Conservation (phyloP, 1,140 invertebrate species). For the Caerostris darwini region DNA sequence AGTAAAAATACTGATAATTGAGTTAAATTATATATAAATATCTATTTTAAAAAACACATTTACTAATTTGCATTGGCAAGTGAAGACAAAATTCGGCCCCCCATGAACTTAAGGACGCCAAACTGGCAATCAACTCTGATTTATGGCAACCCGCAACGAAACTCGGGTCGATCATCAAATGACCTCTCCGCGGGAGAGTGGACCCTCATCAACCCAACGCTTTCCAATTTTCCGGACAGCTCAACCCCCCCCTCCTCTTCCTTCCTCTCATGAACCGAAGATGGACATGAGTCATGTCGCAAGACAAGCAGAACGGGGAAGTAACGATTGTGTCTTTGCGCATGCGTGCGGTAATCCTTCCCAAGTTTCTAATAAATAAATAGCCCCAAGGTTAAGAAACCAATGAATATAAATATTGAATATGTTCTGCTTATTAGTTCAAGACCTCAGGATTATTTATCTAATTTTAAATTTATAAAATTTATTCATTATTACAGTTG, state of each 20-base stretch:
- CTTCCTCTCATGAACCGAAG: not conserved
- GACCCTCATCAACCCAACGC: slow-evolving; percentile 52
- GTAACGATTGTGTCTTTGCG: not conserved
- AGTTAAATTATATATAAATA: no score
- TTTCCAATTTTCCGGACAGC: slow-evolving; percentile 65
- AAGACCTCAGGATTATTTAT: no score
- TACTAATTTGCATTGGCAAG: no score
- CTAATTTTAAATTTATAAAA: no score
- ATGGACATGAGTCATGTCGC: slow-evolving; percentile 25
- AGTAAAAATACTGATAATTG: no score
- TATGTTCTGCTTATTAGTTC: no score
- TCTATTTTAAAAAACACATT: no score
- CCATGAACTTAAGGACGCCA: not conserved
- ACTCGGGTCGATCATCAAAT: slow-evolving; percentile 55
- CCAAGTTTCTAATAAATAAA: no score
- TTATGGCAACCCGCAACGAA: slow-evolving; percentile 22
- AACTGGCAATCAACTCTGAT: not conserved
- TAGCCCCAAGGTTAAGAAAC: no score
- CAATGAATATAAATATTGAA: no score
- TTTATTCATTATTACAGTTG: no score
- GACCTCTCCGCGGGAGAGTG: slow-evolving; percentile 43
- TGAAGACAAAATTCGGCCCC: no score
- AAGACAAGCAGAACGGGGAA: not conserved
- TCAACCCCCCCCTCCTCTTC: not conserved
- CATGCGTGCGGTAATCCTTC: not conserved